Conservation (phyloP, 2,113 vertebrate genomes). For the Neopipo cinnamomea region DNA sequence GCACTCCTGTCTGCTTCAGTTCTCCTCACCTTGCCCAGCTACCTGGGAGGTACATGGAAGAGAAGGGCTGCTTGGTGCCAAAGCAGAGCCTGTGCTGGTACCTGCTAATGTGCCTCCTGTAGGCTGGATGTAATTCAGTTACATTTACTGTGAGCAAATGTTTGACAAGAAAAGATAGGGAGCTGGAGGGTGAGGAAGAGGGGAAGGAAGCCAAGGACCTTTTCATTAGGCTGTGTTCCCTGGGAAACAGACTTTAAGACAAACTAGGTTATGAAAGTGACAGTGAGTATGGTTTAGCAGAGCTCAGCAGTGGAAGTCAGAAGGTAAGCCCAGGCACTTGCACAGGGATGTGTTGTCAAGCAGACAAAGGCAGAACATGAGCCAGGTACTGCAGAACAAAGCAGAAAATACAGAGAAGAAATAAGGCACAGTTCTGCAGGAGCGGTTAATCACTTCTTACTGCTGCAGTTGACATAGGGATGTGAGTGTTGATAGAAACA, state of each 20-base stretch:
- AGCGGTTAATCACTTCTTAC: background rate
- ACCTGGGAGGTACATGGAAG: background rate
- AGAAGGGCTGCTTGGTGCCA: background rate
- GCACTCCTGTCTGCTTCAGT: background rate
- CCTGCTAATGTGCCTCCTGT: background rate
- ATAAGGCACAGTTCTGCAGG: background rate
- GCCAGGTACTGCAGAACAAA: background rate
- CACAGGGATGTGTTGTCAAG: background rate
- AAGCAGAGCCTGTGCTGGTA: background rate
- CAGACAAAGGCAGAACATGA: background rate
- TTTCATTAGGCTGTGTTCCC: background rate
- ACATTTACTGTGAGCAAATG: rapidly evolving
- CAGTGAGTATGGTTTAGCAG: background rate
- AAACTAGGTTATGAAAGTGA: background rate
- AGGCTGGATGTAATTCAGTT: background rate
- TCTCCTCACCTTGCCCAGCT: background rate
- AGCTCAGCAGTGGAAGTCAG: background rate
- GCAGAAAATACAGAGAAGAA: background rate
- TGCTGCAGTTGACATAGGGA: background rate
- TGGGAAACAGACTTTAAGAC: background rate
- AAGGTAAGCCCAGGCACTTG: background rate
- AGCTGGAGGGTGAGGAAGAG: background rate
- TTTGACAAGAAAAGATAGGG: background rate
- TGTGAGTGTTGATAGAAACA: background rate
- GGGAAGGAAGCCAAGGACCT: background rate